Conservation (phyloP, 2,113 vertebrate species). For the Ammodytes marinus region DNA sequence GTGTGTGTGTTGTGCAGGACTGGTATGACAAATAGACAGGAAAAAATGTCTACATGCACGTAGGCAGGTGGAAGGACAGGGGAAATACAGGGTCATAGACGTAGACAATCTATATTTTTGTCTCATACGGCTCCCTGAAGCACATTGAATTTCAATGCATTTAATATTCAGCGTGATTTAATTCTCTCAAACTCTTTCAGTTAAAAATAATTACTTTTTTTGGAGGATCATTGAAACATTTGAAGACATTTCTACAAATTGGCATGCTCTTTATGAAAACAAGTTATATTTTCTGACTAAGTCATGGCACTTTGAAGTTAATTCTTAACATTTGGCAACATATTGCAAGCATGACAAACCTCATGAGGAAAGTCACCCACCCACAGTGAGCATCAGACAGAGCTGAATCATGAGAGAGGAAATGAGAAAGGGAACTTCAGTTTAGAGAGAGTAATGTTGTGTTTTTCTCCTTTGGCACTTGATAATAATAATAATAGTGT, state of each 20-base stretch:
- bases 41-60: neutral
- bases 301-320: neutral
- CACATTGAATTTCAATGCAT: neutral
- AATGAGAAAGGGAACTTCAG: conserved; percentile 52
- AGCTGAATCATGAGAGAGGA: conserved; percentile 6
- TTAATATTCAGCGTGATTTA: neutral
- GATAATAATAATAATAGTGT: neutral
- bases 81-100: neutral
- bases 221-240: neutral
- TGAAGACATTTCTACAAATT: neutral
- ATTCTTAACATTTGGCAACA: conserved; percentile 34
- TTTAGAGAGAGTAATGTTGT: conserved; percentile 4
- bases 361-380: conserved; percentile 37
- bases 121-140: neutral
- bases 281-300: neutral
- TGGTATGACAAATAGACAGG: neutral
- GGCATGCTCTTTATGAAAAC: neutral
- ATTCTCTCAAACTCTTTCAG: no score
- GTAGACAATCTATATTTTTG: neutral
- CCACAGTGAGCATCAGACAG: conserved; percentile 1
- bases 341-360: conserved; percentile 1
- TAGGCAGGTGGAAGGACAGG: conserved; percentile 3
- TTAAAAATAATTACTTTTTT: no score
- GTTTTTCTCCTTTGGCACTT: neutral
- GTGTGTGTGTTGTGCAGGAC: conserved; percentile 15